Conservation (phyloP, 92 coral and sea anemone species). For the Porites rus region DNA sequence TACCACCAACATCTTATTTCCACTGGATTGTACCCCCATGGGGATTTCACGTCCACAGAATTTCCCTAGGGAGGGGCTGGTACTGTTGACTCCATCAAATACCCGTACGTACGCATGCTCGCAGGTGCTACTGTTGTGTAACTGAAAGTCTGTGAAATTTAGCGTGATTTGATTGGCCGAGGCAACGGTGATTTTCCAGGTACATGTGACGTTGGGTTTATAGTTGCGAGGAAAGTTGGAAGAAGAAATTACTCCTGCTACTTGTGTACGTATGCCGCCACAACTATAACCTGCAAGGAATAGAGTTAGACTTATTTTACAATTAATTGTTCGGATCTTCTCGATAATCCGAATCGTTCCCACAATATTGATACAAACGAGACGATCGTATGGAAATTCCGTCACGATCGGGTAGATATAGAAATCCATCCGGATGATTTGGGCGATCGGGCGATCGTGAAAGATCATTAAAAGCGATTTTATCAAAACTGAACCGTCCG, state of each 20-base stretch:
- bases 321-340: background rate
- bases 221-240: conserved; percentile 75
- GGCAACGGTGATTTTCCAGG: conserved; percentile 71
- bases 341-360: no score
- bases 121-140: conserved; percentile 69
- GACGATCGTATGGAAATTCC: no score
- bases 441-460: no score
- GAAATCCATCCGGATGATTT: no score
- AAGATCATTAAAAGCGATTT: no score
- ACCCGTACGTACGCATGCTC: conserved; percentile 66
- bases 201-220: conserved; percentile 62
- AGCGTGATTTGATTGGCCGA: conserved; percentile 73
- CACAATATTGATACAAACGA: no score
- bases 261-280: conserved; percentile 76
- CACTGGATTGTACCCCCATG: conserved; percentile 63
- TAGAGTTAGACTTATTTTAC: background rate
- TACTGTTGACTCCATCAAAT: conserved; percentile 75
- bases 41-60: conserved; percentile 79
- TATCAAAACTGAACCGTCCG: no score
- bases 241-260: conserved; percentile 88
- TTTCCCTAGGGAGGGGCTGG: conserved; percentile 68
- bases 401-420: no score
- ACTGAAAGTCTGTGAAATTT: conserved; percentile 82
- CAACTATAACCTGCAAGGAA: conserved; percentile 68
- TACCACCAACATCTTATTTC: conserved; percentile 71